Evolutionary conservation across 2,113 vertebrate species (phyloP).

Genomic region (Aphyosemion australe): DNA sequence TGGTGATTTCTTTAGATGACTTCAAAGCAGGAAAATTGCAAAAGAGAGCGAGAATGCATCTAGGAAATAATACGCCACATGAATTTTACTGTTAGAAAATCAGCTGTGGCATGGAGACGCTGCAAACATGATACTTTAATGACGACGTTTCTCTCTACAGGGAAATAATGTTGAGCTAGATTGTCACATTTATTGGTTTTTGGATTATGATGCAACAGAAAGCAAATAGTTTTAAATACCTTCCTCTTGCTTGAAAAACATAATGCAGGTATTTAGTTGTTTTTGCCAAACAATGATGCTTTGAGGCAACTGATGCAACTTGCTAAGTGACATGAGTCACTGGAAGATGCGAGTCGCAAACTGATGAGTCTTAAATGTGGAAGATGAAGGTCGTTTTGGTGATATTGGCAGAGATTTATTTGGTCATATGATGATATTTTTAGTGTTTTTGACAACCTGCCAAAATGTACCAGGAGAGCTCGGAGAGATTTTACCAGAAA

Average conservation of each 20-base stretch:
- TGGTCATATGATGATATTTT: no score
- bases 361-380: background rate
- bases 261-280: constrained; percentile 8
- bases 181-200: background rate
- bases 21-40: constrained; percentile 66
- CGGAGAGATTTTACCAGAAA: no score
- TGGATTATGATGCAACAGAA: constrained; percentile 12
- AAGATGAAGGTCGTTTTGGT: no score
- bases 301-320: background rate
- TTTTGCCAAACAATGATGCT: background rate
- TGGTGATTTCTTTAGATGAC: constrained; percentile 67
- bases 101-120: constrained; percentile 18
- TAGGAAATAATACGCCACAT: constrained; percentile 46
- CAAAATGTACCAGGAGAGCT: no score
- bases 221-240: constrained; percentile 5
- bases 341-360: background rate
- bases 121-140: constrained; percentile 20
- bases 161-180: constrained; percentile 10
- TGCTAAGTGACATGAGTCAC: background rate
- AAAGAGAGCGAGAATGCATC: constrained; percentile 43
- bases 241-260: background rate
- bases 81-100: constrained; percentile 34
- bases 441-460: no score
- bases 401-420: no score
- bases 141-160: constrained; percentile 36